phyloP scores from a whole-genome alignment of 2,113 vertebrate species.

The Clarias magur region DNA sequence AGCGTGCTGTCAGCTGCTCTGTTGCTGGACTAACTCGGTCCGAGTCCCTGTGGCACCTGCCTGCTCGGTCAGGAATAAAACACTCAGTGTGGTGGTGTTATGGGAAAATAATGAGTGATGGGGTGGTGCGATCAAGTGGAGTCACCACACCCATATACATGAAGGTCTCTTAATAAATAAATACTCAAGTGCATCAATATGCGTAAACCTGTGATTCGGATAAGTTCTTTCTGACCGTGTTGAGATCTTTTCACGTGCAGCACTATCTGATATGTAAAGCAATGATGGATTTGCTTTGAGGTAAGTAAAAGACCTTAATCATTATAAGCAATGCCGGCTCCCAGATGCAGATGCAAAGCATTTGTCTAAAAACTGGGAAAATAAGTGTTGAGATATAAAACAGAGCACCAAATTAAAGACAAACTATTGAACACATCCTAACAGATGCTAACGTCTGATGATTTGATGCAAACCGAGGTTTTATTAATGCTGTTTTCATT shows the following conservation, averaged over 20 bases:
- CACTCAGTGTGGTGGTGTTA: not conserved
- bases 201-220: no score
- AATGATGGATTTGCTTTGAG: not conserved
- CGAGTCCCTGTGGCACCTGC: conserved; percentile 10
- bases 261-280: no score
- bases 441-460: not conserved
- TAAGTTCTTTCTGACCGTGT: not conserved
- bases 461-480: not conserved
- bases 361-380: not conserved
- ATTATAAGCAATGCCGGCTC: not conserved
- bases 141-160: no score
- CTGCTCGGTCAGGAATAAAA: conserved; percentile 44
- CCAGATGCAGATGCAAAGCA: not conserved
- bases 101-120: not conserved
- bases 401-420: not conserved
- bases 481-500: not conserved
- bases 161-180: no score
- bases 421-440: not conserved
- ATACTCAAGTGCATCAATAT: not conserved
- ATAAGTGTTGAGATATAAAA: not conserved
- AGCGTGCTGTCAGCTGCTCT: conserved; percentile 53
- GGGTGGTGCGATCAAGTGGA: not conserved
- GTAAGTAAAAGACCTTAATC: not conserved
- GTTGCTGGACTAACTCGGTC: conserved; percentile 47
- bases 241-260: not conserved